phyloP scores from a whole-genome alignment of 2,888 invertebrate species.

The Agonopterix alstromeriana region DNA sequence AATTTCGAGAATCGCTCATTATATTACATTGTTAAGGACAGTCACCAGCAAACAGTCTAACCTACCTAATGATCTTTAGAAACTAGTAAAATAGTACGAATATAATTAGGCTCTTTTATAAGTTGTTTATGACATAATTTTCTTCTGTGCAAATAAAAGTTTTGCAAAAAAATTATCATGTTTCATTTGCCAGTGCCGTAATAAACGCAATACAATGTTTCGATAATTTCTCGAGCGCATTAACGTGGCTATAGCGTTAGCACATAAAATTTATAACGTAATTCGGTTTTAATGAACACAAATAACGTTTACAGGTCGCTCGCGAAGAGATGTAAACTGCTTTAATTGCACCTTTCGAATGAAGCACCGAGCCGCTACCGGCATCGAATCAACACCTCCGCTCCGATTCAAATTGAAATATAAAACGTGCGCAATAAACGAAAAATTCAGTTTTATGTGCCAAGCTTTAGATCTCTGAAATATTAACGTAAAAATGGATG shows the following conservation, averaged over 20 bases:
- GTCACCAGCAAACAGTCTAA: no score
- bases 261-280: slow-evolving; percentile 62
- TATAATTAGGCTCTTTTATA: no score
- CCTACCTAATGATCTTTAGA: no score
- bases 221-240: slow-evolving; percentile 43
- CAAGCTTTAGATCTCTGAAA: slow-evolving; percentile 15
- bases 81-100: no score
- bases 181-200: slow-evolving; percentile 1
- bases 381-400: slow-evolving; percentile 55
- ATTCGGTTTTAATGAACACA: slow-evolving; percentile 62
- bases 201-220: slow-evolving; percentile 42
- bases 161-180: no score
- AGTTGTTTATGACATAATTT: no score
- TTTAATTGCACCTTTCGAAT: slow-evolving; percentile 55
- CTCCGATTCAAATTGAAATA: slow-evolving; percentile 37
- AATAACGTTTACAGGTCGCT: slow-evolving; percentile 67
- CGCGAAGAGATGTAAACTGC: slow-evolving; percentile 59
- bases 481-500: slow-evolving; percentile 23
- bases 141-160: no score
- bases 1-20: no score
- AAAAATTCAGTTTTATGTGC: slow-evolving; percentile 21
- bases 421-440: slow-evolving; percentile 35
- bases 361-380: slow-evolving; percentile 36
- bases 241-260: slow-evolving; percentile 47
- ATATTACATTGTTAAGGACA: no score